phyloP scores from a whole-genome alignment of 2,888 invertebrate genomes.

The Laspeyria flexula region DNA sequence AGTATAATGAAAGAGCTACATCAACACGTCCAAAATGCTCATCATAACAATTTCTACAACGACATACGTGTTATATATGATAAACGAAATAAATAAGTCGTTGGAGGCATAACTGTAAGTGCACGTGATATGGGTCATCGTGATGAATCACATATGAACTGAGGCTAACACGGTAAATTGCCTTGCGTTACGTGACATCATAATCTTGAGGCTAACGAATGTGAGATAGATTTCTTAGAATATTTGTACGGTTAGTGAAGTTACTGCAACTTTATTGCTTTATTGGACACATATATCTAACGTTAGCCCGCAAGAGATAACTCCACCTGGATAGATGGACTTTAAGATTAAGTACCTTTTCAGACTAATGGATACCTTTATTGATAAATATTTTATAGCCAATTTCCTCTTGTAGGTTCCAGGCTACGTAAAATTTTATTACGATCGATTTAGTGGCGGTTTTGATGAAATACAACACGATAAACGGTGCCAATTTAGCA shows the following conservation, averaged over 20 bases:
- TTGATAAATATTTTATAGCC: too few relatives aligned
- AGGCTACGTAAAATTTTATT: too few relatives aligned
- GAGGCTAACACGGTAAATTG: conserved; percentile 55
- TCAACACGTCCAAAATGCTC: neutral
- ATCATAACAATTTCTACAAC: conserved; percentile 22
- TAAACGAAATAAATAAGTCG: conserved; percentile 34
- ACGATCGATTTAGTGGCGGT: too few relatives aligned
- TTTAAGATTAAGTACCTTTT: too few relatives aligned
- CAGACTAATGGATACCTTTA: too few relatives aligned
- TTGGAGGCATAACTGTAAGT: conserved; percentile 54
- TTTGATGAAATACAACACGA: too few relatives aligned
- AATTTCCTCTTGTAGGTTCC: too few relatives aligned
- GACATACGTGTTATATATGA: conserved; percentile 17
- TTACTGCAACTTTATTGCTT: conserved; percentile 25
- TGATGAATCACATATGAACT: conserved; percentile 72
- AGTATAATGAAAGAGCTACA: neutral
- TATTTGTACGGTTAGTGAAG: conserved; percentile 3
- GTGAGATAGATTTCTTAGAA: conserved; percentile 35
- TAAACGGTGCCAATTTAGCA: too few relatives aligned
- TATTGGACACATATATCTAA: conserved; percentile 3
- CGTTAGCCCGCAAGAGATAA: too few relatives aligned
- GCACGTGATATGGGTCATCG: conserved; percentile 68
- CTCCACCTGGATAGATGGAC: too few relatives aligned
- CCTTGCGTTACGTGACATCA: conserved; percentile 67
- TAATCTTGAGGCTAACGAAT: conserved; percentile 50